These are phyloP conservation scores for Apis cerana DNA, from an alignment of 1,140 invertebrate species.

Conservation along the genomic window DNA sequence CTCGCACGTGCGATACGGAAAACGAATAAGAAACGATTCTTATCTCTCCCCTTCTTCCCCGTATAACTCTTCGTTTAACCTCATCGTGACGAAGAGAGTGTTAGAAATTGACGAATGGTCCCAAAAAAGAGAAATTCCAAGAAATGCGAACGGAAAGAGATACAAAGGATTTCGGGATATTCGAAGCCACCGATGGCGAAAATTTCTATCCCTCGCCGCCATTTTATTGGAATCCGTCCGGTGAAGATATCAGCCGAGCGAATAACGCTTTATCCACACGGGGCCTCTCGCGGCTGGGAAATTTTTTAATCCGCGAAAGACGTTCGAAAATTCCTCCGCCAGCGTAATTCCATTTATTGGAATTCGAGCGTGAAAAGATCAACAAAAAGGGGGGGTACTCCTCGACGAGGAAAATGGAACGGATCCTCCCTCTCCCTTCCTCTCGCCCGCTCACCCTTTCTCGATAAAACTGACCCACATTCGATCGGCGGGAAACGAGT, in stretches of 20 bases:
- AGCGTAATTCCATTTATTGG: conserved; percentile 45
- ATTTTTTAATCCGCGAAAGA: conserved; percentile 24
- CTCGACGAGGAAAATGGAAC: conserved; percentile 42
- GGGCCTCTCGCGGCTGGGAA: conserved; percentile 1
- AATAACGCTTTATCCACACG: not conserved
- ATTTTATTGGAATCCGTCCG: conserved; percentile 45
- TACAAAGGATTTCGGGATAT: not conserved
- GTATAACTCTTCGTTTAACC: too few species aligned
- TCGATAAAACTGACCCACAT: conserved; percentile 64
- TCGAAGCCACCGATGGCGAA: not conserved
- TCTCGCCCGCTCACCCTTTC: not conserved
- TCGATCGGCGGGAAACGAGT: conserved; percentile 60
- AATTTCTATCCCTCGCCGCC: conserved; percentile 5
- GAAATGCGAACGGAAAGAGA: not conserved
- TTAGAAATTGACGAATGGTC: too few species aligned
- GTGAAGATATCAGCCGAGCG: conserved; percentile 7
- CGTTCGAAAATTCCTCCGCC: conserved; percentile 20
- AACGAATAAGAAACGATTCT: too few species aligned
- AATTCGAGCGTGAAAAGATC: conserved; percentile 56
- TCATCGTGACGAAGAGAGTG: too few species aligned
- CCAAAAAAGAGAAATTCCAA: not conserved
- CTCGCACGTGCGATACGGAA: too few species aligned
- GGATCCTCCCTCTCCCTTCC: not conserved
- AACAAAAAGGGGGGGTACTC: conserved; percentile 33
- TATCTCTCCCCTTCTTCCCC: too few species aligned